These are phyloP conservation scores for Pissodes strobi DNA, from an alignment of 1,140 invertebrate species.

Conservation along the genomic window DNA sequence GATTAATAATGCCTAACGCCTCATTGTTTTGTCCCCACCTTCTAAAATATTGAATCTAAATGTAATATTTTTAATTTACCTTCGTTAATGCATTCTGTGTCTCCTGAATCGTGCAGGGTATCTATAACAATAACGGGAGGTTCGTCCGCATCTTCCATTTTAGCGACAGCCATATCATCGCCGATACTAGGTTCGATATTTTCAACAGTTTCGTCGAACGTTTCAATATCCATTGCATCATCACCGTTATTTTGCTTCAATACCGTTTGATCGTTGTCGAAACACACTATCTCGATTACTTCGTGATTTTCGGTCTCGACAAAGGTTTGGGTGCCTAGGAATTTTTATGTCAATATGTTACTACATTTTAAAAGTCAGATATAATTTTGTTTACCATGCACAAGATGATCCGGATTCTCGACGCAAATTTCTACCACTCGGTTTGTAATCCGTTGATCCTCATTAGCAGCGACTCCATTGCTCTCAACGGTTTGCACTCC, in stretches of 20 bases:
- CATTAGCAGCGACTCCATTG: background rate
- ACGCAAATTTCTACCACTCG: constrained; percentile 13
- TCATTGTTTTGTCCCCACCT: too few species aligned
- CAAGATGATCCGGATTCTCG: constrained; percentile 1
- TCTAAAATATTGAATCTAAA: background rate
- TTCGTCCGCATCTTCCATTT: background rate
- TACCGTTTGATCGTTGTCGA: constrained; percentile 11
- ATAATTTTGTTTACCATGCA: background rate
- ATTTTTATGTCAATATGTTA: background rate
- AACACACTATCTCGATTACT: constrained; percentile 30
- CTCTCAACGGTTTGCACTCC: background rate
- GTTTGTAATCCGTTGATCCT: background rate
- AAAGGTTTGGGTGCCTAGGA: constrained; percentile 6
- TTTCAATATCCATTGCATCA: constrained; percentile 19
- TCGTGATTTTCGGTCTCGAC: constrained; percentile 17
- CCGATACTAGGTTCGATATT: constrained; percentile 7
- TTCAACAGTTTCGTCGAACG: constrained; percentile 9
- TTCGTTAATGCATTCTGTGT: background rate
- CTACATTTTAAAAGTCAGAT: background rate
- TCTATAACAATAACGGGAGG: constrained; percentile 24
- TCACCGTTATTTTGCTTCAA: background rate
- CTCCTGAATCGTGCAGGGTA: constrained; percentile 9
- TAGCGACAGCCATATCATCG: background rate
- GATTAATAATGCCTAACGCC: too few species aligned
- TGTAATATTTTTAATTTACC: background rate